Evolutionary conservation across 2,888 invertebrate species (phyloP).

Genomic region (Glyphotaelius pellucidus): DNA sequence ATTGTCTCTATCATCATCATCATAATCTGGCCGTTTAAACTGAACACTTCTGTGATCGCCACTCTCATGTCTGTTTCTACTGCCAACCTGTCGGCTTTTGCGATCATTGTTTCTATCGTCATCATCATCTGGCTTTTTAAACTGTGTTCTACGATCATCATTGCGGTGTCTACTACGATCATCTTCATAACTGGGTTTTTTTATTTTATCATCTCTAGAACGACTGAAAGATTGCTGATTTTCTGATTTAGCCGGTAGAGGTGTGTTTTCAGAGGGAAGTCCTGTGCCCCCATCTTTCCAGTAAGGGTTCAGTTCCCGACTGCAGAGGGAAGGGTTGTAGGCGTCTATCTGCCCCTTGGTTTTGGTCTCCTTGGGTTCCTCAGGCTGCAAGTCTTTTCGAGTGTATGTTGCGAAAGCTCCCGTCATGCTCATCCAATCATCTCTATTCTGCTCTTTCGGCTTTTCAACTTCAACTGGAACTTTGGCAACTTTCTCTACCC

Average conservation of each 20-base stretch:
- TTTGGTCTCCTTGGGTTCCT: conserved; percentile 74
- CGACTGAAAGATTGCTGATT: not conserved
- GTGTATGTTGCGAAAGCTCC: conserved; percentile 74
- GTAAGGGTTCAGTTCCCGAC: conserved; percentile 91
- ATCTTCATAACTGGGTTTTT: not conserved
- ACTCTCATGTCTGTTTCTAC: conserved; percentile 9
- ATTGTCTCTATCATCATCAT: conserved; percentile 64
- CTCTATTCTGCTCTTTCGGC: conserved; percentile 71
- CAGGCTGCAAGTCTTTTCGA: conserved; percentile 72
- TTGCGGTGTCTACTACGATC: not conserved
- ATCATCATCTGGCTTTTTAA: conserved; percentile 67
- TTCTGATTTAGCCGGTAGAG: not conserved
- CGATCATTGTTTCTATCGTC: conserved; percentile 23
- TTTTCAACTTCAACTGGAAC: conserved; percentile 62
- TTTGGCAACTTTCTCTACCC: conserved; percentile 78
- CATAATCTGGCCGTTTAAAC: conserved; percentile 42
- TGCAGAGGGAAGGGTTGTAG: conserved; percentile 84
- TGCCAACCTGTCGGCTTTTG: not conserved
- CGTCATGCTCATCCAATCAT: conserved; percentile 89
- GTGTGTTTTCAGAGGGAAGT: conserved; percentile 77
- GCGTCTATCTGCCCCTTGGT: conserved; percentile 77
- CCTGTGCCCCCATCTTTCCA: conserved; percentile 95
- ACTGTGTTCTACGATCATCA: conserved; percentile 60
- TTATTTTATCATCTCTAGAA: conserved; percentile 27
- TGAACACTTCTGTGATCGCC: not conserved